Evolutionary conservation across 1,140 invertebrate genomes (phyloP).

Genomic region (Periplaneta americana): DNA sequence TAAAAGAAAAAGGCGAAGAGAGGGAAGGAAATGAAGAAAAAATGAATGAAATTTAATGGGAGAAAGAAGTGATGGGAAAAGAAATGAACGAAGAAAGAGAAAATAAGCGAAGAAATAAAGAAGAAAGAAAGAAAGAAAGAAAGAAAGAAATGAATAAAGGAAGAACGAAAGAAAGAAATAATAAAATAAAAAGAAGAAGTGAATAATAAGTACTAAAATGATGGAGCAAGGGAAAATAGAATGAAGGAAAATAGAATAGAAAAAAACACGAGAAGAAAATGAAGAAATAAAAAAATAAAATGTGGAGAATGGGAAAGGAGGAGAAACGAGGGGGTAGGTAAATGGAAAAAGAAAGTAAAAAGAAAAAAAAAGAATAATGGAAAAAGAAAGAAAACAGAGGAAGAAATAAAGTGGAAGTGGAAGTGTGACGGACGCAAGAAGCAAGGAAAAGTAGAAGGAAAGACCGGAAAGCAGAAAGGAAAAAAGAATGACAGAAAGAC

Average conservation of each 20-base stretch:
- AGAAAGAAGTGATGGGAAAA: too few species aligned
- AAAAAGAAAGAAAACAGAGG: neutral
- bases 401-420: too few species aligned
- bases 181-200: neutral
- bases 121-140: too few species aligned
- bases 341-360: neutral
- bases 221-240: neutral
- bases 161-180: too few species aligned
- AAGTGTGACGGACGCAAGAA: neutral
- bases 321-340: neutral
- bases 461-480: too few species aligned
- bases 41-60: too few species aligned
- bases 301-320: neutral
- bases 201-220: neutral
- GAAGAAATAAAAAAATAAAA: neutral
- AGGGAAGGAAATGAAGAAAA: too few species aligned
- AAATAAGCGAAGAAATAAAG: too few species aligned
- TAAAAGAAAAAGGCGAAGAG: too few species aligned
- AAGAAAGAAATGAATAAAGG: too few species aligned
- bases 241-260: neutral
- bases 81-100: too few species aligned
- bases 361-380: neutral
- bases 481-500: neutral
- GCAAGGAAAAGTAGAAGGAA: neutral
- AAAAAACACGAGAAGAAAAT: neutral